These are phyloP conservation scores for Pelvicachromis taeniatus DNA, from an alignment of 2,113 vertebrate genomes.

Conservation along the genomic window DNA sequence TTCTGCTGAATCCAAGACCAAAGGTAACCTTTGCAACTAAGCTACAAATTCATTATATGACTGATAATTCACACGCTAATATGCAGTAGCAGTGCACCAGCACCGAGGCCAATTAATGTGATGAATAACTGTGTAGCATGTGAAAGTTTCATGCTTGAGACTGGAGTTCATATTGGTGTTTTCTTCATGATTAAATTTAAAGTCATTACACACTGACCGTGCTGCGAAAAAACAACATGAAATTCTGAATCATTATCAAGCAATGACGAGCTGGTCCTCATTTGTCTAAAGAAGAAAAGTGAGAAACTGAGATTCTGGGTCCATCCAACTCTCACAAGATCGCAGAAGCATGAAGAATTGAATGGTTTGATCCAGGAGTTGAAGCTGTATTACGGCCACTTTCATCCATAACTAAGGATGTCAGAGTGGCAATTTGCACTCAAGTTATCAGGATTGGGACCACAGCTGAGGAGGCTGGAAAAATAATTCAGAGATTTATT, in stretches of 20 bases:
- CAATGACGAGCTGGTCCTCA: rapidly evolving
- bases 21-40: not conserved
- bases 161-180: not conserved
- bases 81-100: not conserved
- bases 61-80: not conserved
- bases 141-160: not conserved
- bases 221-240: not conserved
- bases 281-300: not conserved
- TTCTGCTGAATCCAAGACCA: not conserved
- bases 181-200: not conserved
- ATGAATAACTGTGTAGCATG: not conserved
- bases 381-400: rapidly evolving
- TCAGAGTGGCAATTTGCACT: not conserved
- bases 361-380: not conserved
- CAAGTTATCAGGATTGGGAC: not conserved
- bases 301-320: not conserved
- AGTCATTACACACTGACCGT: not conserved
- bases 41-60: not conserved
- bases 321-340: not conserved
- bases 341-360: not conserved
- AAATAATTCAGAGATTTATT: not conserved
- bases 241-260: not conserved
- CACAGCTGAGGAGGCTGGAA: not conserved
- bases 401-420: not conserved
- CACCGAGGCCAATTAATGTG: not conserved